Conservation (phyloP, 2,113 vertebrate species). For the Leuciscus idus region DNA sequence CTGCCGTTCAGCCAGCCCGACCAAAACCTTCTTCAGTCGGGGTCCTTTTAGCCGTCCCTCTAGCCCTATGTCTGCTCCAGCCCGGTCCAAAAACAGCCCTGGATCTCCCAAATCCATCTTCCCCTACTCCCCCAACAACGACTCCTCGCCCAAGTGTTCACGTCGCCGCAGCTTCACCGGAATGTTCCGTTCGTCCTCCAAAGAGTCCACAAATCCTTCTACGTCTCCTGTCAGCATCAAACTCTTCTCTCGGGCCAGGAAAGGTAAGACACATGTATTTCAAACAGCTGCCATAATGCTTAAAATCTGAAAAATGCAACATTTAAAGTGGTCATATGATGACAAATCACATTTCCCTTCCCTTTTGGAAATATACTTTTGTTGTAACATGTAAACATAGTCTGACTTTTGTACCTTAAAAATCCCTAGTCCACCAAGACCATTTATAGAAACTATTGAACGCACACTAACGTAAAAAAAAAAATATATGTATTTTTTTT, state of each 20-base stretch:
- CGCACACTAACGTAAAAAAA: not conserved
- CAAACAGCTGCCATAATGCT: not conserved
- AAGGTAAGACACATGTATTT: slow-evolving; percentile 79
- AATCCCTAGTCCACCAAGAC: not conserved
- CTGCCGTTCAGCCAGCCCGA: slow-evolving; percentile 78
- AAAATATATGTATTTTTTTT: no score
- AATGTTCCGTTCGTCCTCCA: slow-evolving; percentile 89
- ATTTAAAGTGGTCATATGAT: not conserved
- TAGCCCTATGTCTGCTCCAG: slow-evolving; percentile 83
- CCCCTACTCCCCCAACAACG: slow-evolving; percentile 83
- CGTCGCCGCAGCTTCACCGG: slow-evolving; percentile 93
- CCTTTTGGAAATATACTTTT: not conserved
- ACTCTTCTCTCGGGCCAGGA: slow-evolving; percentile 88
- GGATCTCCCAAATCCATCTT: slow-evolving; percentile 85
- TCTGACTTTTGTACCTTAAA: not conserved
- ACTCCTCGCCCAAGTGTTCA: slow-evolving; percentile 84
- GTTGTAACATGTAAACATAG: not conserved
- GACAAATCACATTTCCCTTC: not conserved
- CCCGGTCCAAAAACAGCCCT: slow-evolving; percentile 80
- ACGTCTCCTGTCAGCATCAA: slow-evolving; percentile 86
- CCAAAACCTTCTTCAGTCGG: slow-evolving; percentile 85
- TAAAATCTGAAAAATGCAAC: not conserved
- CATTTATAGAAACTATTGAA: not conserved
- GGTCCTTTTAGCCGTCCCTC: slow-evolving; percentile 82
- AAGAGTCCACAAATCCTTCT: slow-evolving; percentile 78